These are phyloP conservation scores for Chrysotoxum bicinctum DNA, from an alignment of 2,888 invertebrate genomes.

Conservation along the genomic window DNA sequence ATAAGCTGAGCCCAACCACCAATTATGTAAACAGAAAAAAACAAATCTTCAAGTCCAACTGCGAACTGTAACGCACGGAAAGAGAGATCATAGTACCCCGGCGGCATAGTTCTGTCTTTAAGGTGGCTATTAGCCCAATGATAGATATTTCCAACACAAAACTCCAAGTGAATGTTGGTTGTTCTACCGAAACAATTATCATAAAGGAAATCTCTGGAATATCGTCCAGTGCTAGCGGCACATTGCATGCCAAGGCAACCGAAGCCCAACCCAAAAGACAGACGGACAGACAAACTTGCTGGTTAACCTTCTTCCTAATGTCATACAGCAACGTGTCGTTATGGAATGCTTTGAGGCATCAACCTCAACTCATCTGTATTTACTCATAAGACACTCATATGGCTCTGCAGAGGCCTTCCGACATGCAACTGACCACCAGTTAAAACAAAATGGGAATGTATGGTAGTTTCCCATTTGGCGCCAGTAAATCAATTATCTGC, in stretches of 20 bases:
- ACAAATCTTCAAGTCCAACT: not conserved
- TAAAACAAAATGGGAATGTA: slow-evolving; percentile 12
- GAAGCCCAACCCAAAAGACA: slow-evolving; percentile 4
- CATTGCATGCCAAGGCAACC: slow-evolving; percentile 55
- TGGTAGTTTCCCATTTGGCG: slow-evolving; percentile 61
- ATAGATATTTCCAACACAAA: slow-evolving; percentile 69
- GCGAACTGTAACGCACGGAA: slow-evolving; percentile 64
- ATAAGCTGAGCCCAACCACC: slow-evolving; percentile 52
- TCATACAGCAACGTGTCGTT: slow-evolving; percentile 65
- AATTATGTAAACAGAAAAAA: slow-evolving; percentile 51
- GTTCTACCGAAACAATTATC: slow-evolving; percentile 70
- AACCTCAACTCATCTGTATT: slow-evolving; percentile 46
- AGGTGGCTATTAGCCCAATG: slow-evolving; percentile 73
- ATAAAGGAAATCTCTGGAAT: slow-evolving; percentile 57
- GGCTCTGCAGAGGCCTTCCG: slow-evolving; percentile 20
- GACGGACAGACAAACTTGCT: slow-evolving; percentile 1
- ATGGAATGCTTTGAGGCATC: slow-evolving; percentile 59
- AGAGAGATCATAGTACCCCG: slow-evolving; percentile 45
- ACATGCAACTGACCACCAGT: slow-evolving; percentile 48
- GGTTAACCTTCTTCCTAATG: slow-evolving; percentile 63
- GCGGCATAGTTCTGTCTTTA: slow-evolving; percentile 73
- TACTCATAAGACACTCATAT: slow-evolving; percentile 63
- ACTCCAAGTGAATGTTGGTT: slow-evolving; percentile 16
- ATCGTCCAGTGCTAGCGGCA: slow-evolving; percentile 63
- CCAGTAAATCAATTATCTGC: slow-evolving; percentile 66